These are phyloP conservation scores for Balaenoptera acutorostrata DNA, from an alignment of 2,113 vertebrate genomes.

Conservation along the genomic window DNA sequence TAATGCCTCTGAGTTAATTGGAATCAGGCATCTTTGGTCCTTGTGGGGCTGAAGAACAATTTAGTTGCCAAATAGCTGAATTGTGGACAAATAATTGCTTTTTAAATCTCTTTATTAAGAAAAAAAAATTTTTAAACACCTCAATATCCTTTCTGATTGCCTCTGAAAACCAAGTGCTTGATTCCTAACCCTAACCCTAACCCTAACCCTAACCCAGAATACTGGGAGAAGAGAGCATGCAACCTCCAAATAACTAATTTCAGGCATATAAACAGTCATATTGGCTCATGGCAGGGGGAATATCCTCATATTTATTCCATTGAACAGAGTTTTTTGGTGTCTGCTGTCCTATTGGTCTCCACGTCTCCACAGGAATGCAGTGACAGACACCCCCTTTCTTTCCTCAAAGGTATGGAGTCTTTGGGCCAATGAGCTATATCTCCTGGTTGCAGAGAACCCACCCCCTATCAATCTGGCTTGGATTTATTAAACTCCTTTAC, in stretches of 20 bases:
- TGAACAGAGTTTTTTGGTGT: background rate
- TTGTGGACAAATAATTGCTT: background rate
- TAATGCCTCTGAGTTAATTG: background rate
- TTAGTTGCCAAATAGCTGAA: background rate
- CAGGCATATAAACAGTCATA: background rate
- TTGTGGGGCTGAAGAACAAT: background rate
- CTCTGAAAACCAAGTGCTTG: background rate
- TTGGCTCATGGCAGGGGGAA: background rate
- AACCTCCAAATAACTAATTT: background rate
- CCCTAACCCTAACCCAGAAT: background rate
- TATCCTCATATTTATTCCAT: background rate
- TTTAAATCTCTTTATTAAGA: background rate
- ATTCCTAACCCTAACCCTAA: background rate
- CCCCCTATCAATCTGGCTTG: conserved; percentile 43
- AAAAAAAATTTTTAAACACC: background rate
- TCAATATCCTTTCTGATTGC: background rate
- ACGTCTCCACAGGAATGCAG: background rate
- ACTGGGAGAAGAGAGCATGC: background rate
- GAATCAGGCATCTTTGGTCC: background rate
- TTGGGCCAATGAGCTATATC: background rate
- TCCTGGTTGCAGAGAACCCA: conserved; percentile 22
- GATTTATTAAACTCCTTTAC: conserved; percentile 52
- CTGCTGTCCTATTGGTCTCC: background rate
- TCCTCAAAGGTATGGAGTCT: background rate
- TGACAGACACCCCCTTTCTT: background rate